Evolutionary conservation across 2,113 vertebrate species (phyloP).

Genomic region (Formicarius rufipectus): DNA sequence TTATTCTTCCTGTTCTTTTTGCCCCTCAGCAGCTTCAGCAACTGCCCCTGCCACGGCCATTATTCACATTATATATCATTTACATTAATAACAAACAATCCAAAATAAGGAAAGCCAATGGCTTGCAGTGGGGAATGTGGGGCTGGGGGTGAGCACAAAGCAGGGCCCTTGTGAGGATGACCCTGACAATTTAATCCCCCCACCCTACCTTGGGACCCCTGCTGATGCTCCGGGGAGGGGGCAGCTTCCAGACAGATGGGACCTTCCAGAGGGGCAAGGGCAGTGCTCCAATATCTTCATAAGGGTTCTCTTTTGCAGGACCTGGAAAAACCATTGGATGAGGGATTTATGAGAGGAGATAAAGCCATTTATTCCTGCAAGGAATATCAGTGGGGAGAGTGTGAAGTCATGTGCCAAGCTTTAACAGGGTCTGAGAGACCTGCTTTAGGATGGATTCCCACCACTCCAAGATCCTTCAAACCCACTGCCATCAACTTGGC

Average conservation of each 20-base stretch:
- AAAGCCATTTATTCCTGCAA: background rate
- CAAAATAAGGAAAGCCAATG: background rate
- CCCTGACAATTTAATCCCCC: background rate
- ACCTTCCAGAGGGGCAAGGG: conserved; percentile 82
- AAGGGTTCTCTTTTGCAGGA: conserved; percentile 81
- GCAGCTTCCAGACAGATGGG: conserved; percentile 78
- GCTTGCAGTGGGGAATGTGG: background rate
- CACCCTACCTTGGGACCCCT: conserved; percentile 73
- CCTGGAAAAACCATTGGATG: conserved; percentile 61
- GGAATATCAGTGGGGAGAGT: background rate
- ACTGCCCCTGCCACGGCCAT: background rate
- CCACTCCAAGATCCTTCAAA: background rate
- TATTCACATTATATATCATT: background rate
- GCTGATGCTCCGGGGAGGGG: conserved; percentile 71
- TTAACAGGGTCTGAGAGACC: background rate
- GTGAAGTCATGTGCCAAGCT: background rate
- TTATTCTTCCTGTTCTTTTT: background rate
- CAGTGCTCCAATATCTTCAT: conserved; percentile 85
- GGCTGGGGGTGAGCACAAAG: background rate
- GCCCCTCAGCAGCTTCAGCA: background rate
- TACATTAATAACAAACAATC: background rate
- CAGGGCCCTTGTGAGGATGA: background rate
- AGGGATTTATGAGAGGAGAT: background rate
- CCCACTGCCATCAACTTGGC: background rate
- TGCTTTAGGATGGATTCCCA: background rate